A percentile compares a stretch with the other conserved stretches of the same genome.
phyloP scores from a whole-genome alignment of 2,113 vertebrate species.

The Xenopus tropicalis region DNA sequence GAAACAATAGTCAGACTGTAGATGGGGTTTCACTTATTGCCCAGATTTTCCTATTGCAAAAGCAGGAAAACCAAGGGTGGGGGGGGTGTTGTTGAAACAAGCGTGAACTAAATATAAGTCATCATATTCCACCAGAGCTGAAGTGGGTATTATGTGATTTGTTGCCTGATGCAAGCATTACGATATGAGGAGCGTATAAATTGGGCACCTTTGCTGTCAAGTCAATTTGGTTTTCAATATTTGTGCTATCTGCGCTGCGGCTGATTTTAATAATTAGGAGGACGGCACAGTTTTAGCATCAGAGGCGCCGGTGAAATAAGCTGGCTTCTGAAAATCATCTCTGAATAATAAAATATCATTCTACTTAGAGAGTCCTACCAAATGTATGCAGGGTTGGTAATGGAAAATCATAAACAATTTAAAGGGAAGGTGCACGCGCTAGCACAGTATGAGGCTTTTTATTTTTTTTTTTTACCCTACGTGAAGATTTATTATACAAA shows the following conservation, averaged over 20 bases:
- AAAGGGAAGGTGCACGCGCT: no score
- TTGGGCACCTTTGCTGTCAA: background rate
- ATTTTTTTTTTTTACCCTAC: no score
- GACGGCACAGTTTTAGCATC: background rate
- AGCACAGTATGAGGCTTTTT: no score
- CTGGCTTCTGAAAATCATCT: background rate
- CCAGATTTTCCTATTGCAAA: background rate
- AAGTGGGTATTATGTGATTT: slow-evolving; percentile 6
- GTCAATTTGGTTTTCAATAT: background rate
- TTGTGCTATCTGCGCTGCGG: background rate
- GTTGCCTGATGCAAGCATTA: background rate
- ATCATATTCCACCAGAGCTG: background rate
- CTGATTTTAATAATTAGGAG: background rate
- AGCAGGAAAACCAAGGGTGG: slow-evolving; percentile 6
- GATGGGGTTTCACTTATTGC: background rate
- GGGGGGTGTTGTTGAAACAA: background rate
- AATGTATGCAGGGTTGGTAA: no score
- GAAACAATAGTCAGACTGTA: background rate
- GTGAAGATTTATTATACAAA: no score
- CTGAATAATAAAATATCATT: no score
- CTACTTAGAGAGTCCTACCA: no score
- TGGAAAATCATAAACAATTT: no score
- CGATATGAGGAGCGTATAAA: background rate
- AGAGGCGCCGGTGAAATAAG: background rate
- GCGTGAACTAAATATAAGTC: slow-evolving; percentile 31